Evolutionary conservation across 2,888 invertebrate species (phyloP).

Genomic region (Andrena marginata): DNA sequence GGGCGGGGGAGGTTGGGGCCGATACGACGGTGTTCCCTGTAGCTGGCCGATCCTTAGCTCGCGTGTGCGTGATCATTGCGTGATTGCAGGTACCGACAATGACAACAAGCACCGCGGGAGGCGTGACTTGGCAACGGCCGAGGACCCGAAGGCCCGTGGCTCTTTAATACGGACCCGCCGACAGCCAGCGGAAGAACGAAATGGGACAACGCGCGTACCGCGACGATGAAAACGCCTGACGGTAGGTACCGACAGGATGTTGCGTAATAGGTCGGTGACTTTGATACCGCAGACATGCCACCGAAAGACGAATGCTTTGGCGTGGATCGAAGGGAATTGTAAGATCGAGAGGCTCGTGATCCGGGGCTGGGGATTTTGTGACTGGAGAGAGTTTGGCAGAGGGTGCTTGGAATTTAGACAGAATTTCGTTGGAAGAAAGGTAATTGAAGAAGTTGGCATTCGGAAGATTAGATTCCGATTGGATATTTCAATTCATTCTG

Average conservation of each 20-base stretch:
- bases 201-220: slow-evolving; percentile 47
- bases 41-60: slow-evolving; percentile 62
- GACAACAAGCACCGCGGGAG: slow-evolving; percentile 83
- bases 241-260: slow-evolving; percentile 21
- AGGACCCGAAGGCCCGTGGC: slow-evolving; percentile 42
- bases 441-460: too few species aligned
- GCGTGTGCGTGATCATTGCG: slow-evolving; percentile 75
- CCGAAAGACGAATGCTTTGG: not conserved
- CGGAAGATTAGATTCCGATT: too few species aligned
- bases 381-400: not conserved
- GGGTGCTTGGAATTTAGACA: too few species aligned
- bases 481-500: not conserved
- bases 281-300: not conserved
- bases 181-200: slow-evolving; percentile 73
- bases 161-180: slow-evolving; percentile 77
- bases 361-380: not conserved
- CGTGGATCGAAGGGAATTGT: not conserved
- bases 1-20: slow-evolving; percentile 68
- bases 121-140: slow-evolving; percentile 81
- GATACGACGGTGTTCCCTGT: slow-evolving; percentile 63
- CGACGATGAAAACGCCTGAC: slow-evolving; percentile 15
- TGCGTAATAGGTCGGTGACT: slow-evolving; percentile 53
- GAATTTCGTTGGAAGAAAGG: too few species aligned
- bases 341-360: not conserved
- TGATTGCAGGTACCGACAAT: slow-evolving; percentile 80